Evolutionary conservation across 1,140 invertebrate species (phyloP).

Genomic region (Philopotamus ludificatus): DNA sequence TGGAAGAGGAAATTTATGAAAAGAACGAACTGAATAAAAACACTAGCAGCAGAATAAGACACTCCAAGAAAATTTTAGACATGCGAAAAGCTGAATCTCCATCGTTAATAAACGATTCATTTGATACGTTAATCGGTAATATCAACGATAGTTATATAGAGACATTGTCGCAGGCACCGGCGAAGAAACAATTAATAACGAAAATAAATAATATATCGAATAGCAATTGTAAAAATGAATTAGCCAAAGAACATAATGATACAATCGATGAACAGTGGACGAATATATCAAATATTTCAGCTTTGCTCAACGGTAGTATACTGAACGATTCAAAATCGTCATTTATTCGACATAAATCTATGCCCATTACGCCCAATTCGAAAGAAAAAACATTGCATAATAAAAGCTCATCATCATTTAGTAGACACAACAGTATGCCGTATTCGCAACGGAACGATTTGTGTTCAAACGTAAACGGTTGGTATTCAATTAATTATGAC

Average conservation of each 20-base stretch:
- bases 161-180: slow-evolving; percentile 47
- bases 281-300: background rate
- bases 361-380: slow-evolving; percentile 51
- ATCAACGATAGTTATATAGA: slow-evolving; percentile 55
- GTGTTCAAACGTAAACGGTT: too few relatives aligned
- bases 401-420: slow-evolving; percentile 46
- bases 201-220: slow-evolving; percentile 18
- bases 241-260: background rate
- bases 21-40: background rate
- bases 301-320: background rate
- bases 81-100: slow-evolving; percentile 23
- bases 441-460: too few relatives aligned
- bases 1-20: slow-evolving; percentile 44
- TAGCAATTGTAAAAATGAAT: slow-evolving; percentile 6
- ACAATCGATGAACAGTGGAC: slow-evolving; percentile 36
- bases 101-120: slow-evolving; percentile 50
- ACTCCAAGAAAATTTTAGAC: slow-evolving; percentile 43
- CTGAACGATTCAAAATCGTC: slow-evolving; percentile 28
- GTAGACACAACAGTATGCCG: slow-evolving; percentile 53
- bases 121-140: slow-evolving; percentile 51
- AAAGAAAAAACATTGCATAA: slow-evolving; percentile 45
- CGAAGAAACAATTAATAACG: slow-evolving; percentile 1
- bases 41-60: too few relatives aligned
- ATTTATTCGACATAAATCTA: slow-evolving; percentile 51
- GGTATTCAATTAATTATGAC: too few relatives aligned